phyloP scores from a whole-genome alignment of 2,113 vertebrate species.

The Meriones unguiculatus region DNA sequence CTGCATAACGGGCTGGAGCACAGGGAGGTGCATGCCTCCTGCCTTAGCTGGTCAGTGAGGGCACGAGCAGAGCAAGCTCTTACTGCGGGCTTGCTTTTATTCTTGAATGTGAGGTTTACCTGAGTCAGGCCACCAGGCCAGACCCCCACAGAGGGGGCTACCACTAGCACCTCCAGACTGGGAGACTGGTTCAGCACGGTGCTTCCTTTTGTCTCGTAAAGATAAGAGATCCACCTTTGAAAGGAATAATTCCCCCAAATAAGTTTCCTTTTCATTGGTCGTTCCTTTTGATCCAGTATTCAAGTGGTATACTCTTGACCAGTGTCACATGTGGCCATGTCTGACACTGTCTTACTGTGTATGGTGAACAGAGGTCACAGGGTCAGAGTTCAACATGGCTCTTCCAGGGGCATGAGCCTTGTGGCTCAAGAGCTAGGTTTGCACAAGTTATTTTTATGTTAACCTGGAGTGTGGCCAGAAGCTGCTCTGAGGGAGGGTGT shows the following conservation, averaged over 20 bases:
- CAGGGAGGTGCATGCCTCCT: neutral
- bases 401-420: conserved; percentile 15
- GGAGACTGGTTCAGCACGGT: neutral
- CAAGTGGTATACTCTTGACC: neutral
- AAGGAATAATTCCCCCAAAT: conserved; percentile 17
- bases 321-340: neutral
- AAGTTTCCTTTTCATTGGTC: conserved; percentile 22
- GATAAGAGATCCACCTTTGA: neutral
- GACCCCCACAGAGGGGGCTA: neutral
- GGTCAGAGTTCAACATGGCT: conserved; percentile 20
- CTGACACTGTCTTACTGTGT: neutral
- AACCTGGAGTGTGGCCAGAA: neutral
- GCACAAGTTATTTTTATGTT: conserved; percentile 51
- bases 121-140: neutral
- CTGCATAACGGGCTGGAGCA: neutral
- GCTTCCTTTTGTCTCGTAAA: conserved; percentile 60
- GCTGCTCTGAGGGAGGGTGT: neutral
- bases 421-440: conserved; percentile 14
- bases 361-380: neutral
- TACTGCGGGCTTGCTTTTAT: conserved; percentile 11
- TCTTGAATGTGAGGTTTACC: conserved; percentile 50
- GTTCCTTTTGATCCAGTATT: conserved; percentile 65
- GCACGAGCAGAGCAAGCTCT: neutral
- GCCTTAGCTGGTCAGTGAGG: neutral
- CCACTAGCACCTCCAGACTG: neutral